Evolutionary conservation across 2,888 invertebrate species (phyloP).

Genomic region (Pristionchus mayeri): DNA sequence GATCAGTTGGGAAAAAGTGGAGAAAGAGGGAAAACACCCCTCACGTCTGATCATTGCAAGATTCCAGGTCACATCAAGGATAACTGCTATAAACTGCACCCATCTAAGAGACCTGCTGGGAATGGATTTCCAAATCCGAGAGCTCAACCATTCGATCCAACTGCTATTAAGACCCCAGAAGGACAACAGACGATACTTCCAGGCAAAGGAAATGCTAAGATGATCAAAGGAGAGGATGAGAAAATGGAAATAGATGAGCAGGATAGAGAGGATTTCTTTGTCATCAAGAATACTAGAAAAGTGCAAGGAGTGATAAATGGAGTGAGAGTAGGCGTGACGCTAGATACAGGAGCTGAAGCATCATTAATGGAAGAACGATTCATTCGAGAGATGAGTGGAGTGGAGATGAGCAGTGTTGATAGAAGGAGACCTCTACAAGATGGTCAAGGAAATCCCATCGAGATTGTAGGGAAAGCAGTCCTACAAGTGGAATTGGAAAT

Average conservation of each 20-base stretch:
- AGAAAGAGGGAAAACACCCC: no score
- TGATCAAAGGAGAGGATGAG: no score
- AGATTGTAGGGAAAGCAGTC: neutral
- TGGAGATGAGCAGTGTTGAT: neutral
- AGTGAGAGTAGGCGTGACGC: neutral
- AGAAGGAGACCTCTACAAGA: neutral
- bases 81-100: neutral
- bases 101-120: no score
- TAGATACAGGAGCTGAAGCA: constrained; percentile 17
- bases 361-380: neutral
- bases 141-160: neutral
- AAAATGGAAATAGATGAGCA: neutral
- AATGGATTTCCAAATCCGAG: neutral
- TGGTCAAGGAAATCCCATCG: neutral
- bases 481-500: neutral
- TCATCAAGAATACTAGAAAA: neutral
- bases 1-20: neutral
- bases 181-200: neutral
- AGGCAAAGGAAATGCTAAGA: neutral
- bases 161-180: no score
- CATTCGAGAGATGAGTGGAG: neutral
- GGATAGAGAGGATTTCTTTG: neutral
- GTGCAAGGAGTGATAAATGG: constrained; percentile 54
- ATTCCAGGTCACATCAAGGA: neutral
- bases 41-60: neutral